Evolutionary conservation across 2,797 vertebrate species (phyloP).

Genomic region (Malacoctenus gilli): DNA sequence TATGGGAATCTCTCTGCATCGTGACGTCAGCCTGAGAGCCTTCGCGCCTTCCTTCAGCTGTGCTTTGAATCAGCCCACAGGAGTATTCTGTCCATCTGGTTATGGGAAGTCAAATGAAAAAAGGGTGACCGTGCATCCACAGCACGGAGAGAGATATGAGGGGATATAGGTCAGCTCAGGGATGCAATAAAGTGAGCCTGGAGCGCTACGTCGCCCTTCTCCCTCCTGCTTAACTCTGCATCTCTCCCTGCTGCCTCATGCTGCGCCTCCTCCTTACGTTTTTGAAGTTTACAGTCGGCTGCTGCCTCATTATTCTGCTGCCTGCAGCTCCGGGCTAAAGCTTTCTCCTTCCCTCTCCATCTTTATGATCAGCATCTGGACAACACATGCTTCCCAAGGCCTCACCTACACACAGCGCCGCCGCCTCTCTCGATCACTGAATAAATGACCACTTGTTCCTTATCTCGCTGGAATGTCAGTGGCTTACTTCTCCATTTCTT

Average conservation of each 20-base stretch:
- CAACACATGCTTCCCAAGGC: slow-evolving; percentile 68
- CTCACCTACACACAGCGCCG: slow-evolving; percentile 51
- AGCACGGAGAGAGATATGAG: background rate
- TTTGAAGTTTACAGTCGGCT: slow-evolving; percentile 63
- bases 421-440: slow-evolving; percentile 13
- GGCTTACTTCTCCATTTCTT: no score
- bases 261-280: slow-evolving; percentile 13
- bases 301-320: slow-evolving; percentile 68
- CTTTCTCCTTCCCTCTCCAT: slow-evolving; percentile 32
- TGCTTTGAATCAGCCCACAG: slow-evolving; percentile 1
- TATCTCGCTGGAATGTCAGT: background rate
- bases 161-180: background rate
- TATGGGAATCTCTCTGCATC: no score
- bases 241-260: slow-evolving; percentile 6
- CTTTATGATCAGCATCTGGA: slow-evolving; percentile 78
- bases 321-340: slow-evolving; percentile 57
- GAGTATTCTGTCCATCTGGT: slow-evolving; percentile 14
- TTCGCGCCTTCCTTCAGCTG: slow-evolving; percentile 13
- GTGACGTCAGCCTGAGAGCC: slow-evolving; percentile 12
- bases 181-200: slow-evolving; percentile 4
- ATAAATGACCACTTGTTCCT: slow-evolving; percentile 7
- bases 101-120: slow-evolving; percentile 2
- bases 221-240: background rate
- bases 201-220: background rate
- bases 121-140: background rate